Percentiles rank a stretch among this genome's conserved stretches.
These are phyloP conservation scores for Fringilla coelebs DNA, from an alignment of 2,797 vertebrate genomes.

Conservation along the genomic window DNA sequence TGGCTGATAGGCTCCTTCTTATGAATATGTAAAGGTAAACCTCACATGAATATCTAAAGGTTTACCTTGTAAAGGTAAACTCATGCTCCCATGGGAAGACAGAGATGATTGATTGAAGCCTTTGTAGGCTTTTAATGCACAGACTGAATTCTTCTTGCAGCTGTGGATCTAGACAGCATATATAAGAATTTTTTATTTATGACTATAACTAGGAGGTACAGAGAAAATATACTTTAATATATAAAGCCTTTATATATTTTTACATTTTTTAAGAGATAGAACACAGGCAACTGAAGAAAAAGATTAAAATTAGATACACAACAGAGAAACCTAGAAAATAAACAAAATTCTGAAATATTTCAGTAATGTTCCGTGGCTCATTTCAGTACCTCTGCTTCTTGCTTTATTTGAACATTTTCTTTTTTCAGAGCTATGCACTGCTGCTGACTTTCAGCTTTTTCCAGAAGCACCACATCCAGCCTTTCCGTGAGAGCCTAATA, in stretches of 20 bases:
- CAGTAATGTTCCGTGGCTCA: not conserved
- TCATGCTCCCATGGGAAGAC: not conserved
- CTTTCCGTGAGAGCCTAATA: constrained; percentile 89
- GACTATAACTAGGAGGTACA: not conserved
- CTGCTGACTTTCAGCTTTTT: constrained; percentile 94
- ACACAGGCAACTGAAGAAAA: not conserved
- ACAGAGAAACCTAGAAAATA: not conserved
- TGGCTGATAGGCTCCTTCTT: not conserved
- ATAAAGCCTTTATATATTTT: not conserved
- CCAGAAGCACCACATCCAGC: constrained; percentile 86
- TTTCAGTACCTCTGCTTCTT: constrained; percentile 82
- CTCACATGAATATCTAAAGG: not conserved
- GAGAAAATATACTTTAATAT: not conserved
- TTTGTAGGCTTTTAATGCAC: not conserved
- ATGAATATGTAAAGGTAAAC: not conserved
- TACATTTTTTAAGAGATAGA: not conserved
- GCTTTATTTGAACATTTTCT: constrained; percentile 80
- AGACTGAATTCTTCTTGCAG: not conserved
- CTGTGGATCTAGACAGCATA: not conserved
- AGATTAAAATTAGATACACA: not conserved
- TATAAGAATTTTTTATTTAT: not conserved
- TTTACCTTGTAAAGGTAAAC: not conserved
- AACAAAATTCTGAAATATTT: not conserved
- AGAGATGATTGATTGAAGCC: not conserved
- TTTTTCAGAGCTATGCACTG: constrained; percentile 82